Base-by-base conservation (phyloP, 2,797 vertebrate species). In the Erpetoichthys calabaricus region DNA sequence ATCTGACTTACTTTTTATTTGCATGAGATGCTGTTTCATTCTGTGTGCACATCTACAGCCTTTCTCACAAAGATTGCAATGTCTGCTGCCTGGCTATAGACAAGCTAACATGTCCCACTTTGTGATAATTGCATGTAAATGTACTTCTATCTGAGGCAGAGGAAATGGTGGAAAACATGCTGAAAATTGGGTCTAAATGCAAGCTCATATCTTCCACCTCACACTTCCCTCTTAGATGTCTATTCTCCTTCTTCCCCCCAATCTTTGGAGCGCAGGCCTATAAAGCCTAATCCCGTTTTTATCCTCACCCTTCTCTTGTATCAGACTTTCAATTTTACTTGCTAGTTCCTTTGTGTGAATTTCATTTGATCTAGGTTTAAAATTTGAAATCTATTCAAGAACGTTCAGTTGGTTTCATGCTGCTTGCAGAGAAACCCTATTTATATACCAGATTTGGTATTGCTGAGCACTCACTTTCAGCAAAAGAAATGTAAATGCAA, bases 241-340 rank as follows among this genome's bases (percentile, higher is more conserved):
- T 83, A 77, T 81, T 83, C 61, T 67, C 77, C 76, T 79, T 69
- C 82, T 84, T 81, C 76, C 85, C 70, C 25, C 82, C 82, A 86
- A 85, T 86, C 84, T 84, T 80, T 82, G 82, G 79, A 80, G 84
- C 84, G 80, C 86, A 86, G 86, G 82, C 83, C 84, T 81, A 78
- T 78, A 75, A 76, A 77, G 80, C 78, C 78, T 86, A 86, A 88
- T 86, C 86, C 84, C 80, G 81, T 85, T 85, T 86, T 85, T 84
- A 85, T 79, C 79, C 82, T 67, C 70, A 74, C 71, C 76, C 75
- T 85, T 80, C 78, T 81, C 80, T 44, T 81, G 83, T 85, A 86
- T 85, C 83, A 82, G 78, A 86, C 83, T 86, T 83, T 83, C 84
- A 85, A 84, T 86, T 88, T 85, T 79, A 84, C 82, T 85, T 78